Evolutionary conservation across 2,797 vertebrate species (phyloP).

Genomic region (Lepilemur septentrionalis): DNA sequence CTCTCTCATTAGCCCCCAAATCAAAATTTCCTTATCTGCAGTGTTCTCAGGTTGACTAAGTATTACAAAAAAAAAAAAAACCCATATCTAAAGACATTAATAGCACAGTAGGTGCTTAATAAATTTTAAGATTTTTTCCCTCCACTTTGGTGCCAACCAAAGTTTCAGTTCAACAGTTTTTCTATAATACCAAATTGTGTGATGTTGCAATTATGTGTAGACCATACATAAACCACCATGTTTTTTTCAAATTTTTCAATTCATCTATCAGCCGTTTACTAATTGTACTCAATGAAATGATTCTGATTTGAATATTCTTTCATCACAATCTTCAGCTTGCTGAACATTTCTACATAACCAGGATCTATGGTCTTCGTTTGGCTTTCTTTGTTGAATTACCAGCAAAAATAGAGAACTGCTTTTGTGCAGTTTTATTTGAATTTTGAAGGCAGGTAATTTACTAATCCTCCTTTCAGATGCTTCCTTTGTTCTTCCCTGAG

Average conservation of each 20-base stretch:
- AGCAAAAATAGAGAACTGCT: constrained; percentile 17
- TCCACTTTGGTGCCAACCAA: neutral
- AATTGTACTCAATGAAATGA: neutral
- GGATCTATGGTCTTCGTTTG: neutral
- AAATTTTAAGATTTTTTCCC: neutral
- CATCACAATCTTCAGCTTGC: neutral
- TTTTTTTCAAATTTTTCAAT: neutral
- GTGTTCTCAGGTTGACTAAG: neutral
- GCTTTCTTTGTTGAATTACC: constrained; percentile 44
- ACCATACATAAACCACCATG: neutral
- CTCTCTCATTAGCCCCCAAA: neutral
- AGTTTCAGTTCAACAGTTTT: neutral
- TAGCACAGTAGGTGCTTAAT: neutral
- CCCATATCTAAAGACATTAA: neutral
- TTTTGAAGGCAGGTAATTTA: constrained; percentile 65
- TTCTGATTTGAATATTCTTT: constrained; percentile 20
- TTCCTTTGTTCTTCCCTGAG: constrained; percentile 72
- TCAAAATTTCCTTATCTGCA: neutral
- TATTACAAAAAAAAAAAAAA: neutral
- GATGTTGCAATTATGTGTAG: neutral
- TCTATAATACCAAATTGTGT: neutral
- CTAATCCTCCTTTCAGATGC: constrained; percentile 70
- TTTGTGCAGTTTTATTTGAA: constrained; percentile 60
- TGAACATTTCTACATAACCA: constrained; percentile 1
- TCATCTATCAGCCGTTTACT: neutral